These are phyloP conservation scores for Pinctada fucata DNA, from an alignment of 2,888 invertebrate genomes.

Conservation along the genomic window DNA sequence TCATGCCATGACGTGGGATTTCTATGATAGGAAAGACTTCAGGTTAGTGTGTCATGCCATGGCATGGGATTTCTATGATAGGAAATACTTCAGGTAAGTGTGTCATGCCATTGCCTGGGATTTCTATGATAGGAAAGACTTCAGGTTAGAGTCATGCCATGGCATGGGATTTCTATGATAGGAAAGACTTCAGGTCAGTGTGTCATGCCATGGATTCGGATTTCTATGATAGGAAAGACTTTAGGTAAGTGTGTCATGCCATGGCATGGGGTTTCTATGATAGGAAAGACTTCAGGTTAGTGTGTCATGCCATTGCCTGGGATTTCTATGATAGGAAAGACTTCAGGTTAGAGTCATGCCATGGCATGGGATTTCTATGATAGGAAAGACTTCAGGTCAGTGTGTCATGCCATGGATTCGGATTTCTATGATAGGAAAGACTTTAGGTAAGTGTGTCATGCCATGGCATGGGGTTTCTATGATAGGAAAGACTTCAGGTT, in stretches of 20 bases:
- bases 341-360: conserved; percentile 79
- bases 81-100: conserved; percentile 81
- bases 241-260: conserved; percentile 77
- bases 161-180: no score
- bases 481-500: no score
- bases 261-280: conserved; percentile 93
- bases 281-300: conserved; percentile 83
- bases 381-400: conserved; percentile 89
- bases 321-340: conserved; percentile 86
- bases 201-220: neutral
- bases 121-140: conserved; percentile 83
- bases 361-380: conserved; percentile 93
- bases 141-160: no score
- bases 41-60: conserved; percentile 84
- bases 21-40: conserved; percentile 86
- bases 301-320: conserved; percentile 78
- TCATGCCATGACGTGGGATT: conserved; percentile 89
- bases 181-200: conserved; percentile 87
- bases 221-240: neutral
- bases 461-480: no score
- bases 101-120: conserved; percentile 85
- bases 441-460: conserved; percentile 77
- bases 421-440: conserved; percentile 91
- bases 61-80: conserved; percentile 92
- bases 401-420: conserved; percentile 87